A percentile compares a stretch with the other conserved stretches of the same genome.
These are phyloP conservation scores for Stichodactyla mertensii DNA, from an alignment of 64 coral and sea anemone genomes.

Conservation along the genomic window DNA sequence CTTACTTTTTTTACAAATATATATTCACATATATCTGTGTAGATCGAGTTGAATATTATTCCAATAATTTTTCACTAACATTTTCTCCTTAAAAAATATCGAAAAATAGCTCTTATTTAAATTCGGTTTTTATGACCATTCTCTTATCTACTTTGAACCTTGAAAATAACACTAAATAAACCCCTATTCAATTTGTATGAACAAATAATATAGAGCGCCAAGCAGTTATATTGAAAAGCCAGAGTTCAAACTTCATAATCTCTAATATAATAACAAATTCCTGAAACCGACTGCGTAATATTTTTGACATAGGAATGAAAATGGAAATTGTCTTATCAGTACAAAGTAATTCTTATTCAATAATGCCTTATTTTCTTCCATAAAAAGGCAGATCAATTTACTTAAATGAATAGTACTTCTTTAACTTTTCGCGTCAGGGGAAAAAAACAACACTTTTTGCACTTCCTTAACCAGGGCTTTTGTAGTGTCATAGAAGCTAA, in stretches of 20 bases:
- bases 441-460: not conserved
- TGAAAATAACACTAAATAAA: too few relatives aligned
- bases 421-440: not conserved
- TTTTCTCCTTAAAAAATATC: too few relatives aligned
- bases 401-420: not conserved
- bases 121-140: too few relatives aligned
- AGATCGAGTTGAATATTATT: too few relatives aligned
- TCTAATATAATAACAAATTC: not conserved
- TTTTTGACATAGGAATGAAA: constrained; percentile 1
- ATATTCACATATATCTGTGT: too few relatives aligned
- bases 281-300: not conserved
- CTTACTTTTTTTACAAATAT: too few relatives aligned
- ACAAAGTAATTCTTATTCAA: not conserved
- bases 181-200: too few relatives aligned
- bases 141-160: too few relatives aligned
- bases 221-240: not conserved
- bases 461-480: not conserved
- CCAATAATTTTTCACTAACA: too few relatives aligned
- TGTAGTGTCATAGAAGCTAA: not conserved
- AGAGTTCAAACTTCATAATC: not conserved
- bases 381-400: not conserved
- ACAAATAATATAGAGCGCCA: too few relatives aligned
- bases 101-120: too few relatives aligned
- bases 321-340: not conserved
- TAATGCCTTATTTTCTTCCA: not conserved